phyloP scores from a whole-genome alignment of 2,888 invertebrate genomes.

The Dynastes hyllus region DNA sequence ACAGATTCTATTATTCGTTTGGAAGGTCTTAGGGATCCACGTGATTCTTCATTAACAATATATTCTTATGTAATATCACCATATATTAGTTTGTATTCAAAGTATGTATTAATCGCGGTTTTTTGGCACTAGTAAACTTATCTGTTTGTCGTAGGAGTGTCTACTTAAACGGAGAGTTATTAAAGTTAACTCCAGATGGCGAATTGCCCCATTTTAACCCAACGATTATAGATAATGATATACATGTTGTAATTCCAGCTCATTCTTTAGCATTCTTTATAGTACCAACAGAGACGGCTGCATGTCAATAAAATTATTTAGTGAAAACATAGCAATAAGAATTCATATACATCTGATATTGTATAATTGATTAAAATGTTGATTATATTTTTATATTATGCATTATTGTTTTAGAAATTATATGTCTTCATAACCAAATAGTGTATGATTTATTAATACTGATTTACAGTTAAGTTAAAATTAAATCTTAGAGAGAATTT shows the following conservation, averaged over 20 bases:
- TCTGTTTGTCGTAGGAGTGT: constrained; percentile 71
- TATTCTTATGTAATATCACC: constrained; percentile 74
- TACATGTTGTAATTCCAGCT: constrained; percentile 75
- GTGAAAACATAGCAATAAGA: not conserved
- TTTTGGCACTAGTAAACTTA: not conserved
- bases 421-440: too few relatives aligned
- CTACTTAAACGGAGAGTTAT: constrained; percentile 75
- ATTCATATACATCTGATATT: not conserved
- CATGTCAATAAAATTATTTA: constrained; percentile 35
- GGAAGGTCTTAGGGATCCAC: constrained; percentile 66
- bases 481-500: too few relatives aligned
- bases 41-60: constrained; percentile 44
- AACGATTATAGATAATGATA: constrained; percentile 70
- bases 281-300: constrained; percentile 43
- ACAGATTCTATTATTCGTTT: constrained; percentile 71
- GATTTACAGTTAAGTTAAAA: too few relatives aligned
- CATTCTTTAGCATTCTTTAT: constrained; percentile 76
- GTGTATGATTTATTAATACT: too few relatives aligned
- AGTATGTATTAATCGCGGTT: constrained; percentile 47
- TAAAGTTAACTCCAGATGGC: constrained; percentile 72
- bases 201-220: constrained; percentile 74
- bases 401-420: too few relatives aligned
- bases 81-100: constrained; percentile 53
- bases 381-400: not conserved
- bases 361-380: not conserved